Evolutionary conservation across 2,888 invertebrate species (phyloP), one percentile per base, ranked within the genome.

Genomic region (Tenthredo notha): DNA sequence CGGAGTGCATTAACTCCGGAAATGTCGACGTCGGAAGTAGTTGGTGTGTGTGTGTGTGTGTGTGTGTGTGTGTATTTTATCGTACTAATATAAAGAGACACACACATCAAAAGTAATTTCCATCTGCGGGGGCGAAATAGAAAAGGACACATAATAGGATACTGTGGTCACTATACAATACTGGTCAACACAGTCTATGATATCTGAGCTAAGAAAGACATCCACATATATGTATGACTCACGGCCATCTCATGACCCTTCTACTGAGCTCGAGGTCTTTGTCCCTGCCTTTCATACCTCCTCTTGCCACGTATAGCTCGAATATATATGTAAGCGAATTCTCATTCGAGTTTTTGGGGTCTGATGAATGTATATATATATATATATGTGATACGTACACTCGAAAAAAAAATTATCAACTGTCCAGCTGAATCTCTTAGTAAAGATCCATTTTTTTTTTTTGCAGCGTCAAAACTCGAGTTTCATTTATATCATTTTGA

Each of bases 1-100:
- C 40, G 47, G 86, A 86, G 88, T 87, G 85, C 87, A 70, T 87
- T 87, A 87, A 87, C 88, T 87, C 88, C 89, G 90, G 89, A 89
- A 90, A 86, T 86, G 88, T 84, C n/a, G 72, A 87, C 87, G 84
- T 87, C 88, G 89, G 90, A 89, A 84, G 50, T 84, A 84, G 61
- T 85, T 85, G 54, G 78, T 65, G 54, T 50, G 83, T 50, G 65
- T n/a, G n/a, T n/a, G n/a, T n/a, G n/a, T n/a, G n/a, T n/a, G n/a
- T n/a, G n/a, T n/a, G n/a, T n/a, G n/a, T n/a, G 78, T 65, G 54
- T 50, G 83, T 50, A 54, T 54, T 85, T 77, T 47, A 37, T 72
- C 21, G 43, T 43, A 21, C 40, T 21, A 43, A n/a, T 74, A 10
- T 21, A 7, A n/a, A 43, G 18, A 50, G 33, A 67, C 33, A 12